Evolutionary conservation across 2,888 invertebrate species (phyloP).

Genomic region (Charanyca ferruginea): DNA sequence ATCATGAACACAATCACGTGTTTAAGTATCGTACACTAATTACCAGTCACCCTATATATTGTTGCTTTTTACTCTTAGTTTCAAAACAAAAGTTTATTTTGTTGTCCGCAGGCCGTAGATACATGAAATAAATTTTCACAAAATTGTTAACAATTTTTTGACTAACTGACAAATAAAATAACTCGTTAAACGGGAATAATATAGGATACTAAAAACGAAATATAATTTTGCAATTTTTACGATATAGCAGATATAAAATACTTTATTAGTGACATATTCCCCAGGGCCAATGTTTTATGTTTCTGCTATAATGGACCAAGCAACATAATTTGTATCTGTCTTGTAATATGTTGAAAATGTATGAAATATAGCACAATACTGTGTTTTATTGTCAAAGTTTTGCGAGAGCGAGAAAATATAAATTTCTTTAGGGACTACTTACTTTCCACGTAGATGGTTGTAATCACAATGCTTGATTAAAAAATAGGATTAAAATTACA

Average conservation of each 20-base stretch:
- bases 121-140: background rate
- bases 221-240: slow-evolving; percentile 57
- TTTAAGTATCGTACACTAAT: too few species aligned
- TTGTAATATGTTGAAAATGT: slow-evolving; percentile 42
- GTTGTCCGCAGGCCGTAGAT: background rate
- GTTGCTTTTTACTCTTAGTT: background rate
- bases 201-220: slow-evolving; percentile 48
- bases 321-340: slow-evolving; percentile 42
- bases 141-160: background rate
- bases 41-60: too few species aligned
- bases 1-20: too few species aligned
- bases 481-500: slow-evolving; percentile 18
- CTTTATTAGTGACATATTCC: slow-evolving; percentile 52
- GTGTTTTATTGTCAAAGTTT: slow-evolving; percentile 30
- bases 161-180: slow-evolving; percentile 38
- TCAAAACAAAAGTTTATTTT: background rate
- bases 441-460: slow-evolving; percentile 17
- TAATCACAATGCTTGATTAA: slow-evolving; percentile 21
- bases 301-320: slow-evolving; percentile 36
- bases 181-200: slow-evolving; percentile 49
- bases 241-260: slow-evolving; percentile 48
- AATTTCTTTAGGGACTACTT: slow-evolving; percentile 41
- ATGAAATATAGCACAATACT: slow-evolving; percentile 21
- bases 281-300: slow-evolving; percentile 43
- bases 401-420: slow-evolving; percentile 17